These are phyloP conservation scores for Agapornis canus DNA, from an alignment of 2,797 vertebrate species.

Conservation along the genomic window DNA sequence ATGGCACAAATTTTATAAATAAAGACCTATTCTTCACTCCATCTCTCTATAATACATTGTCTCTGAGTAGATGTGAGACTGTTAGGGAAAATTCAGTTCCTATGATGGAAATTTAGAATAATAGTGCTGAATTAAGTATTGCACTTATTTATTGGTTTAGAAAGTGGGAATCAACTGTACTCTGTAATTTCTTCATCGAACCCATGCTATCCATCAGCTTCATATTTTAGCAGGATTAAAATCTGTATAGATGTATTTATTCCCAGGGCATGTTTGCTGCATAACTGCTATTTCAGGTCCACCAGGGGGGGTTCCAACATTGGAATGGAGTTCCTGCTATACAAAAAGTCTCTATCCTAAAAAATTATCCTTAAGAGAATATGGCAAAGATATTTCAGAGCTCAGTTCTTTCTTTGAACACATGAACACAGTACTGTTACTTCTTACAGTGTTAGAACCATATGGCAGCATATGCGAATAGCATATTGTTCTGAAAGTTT, in stretches of 20 bases:
- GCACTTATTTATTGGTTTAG: background rate
- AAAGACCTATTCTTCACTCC: background rate
- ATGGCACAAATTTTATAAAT: background rate
- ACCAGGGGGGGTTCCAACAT: fast-evolving
- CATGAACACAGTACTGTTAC: background rate
- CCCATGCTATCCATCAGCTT: background rate
- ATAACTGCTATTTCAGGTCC: background rate
- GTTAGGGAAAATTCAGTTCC: background rate
- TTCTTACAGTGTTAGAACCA: background rate
- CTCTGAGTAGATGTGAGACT: background rate
- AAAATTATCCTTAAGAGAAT: background rate
- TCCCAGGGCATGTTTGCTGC: background rate
- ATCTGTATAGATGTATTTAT: background rate
- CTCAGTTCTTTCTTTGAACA: background rate
- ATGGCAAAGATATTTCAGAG: background rate
- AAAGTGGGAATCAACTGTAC: background rate
- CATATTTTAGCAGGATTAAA: background rate
- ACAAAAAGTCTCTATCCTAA: background rate
- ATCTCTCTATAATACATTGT: background rate
- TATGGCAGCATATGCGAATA: background rate
- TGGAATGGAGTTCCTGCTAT: background rate
- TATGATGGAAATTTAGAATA: background rate
- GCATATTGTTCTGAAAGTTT: background rate
- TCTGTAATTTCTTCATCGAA: background rate
- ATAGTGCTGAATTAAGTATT: background rate